A percentile compares a stretch with the other conserved stretches of the same genome.
phyloP scores from a whole-genome alignment of 2,888 invertebrate genomes.

The Gortyna flavago region DNA sequence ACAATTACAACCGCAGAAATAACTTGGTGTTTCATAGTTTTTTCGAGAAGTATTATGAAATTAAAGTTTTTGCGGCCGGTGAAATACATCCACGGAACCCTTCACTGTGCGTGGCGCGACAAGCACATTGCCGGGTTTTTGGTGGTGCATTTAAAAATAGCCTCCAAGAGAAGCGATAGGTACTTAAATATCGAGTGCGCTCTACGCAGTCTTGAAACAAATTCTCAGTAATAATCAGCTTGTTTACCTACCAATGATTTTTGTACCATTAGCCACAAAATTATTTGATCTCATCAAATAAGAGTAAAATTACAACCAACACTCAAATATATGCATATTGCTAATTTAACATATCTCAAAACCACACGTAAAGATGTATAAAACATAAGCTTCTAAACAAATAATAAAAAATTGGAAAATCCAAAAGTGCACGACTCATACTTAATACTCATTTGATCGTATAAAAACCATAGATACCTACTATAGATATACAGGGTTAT shows the following conservation, averaged over 20 bases:
- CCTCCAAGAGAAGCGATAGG: not conserved
- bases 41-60: not conserved
- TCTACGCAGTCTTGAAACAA: not conserved
- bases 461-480: too few species aligned
- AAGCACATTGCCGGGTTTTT: not conserved
- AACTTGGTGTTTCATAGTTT: not conserved
- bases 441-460: too few species aligned
- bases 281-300: not conserved
- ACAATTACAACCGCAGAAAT: not conserved
- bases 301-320: conserved; percentile 3
- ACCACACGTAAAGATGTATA: not conserved
- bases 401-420: too few species aligned
- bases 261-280: not conserved
- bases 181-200: not conserved
- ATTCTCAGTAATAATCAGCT: conserved; percentile 11
- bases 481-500: too few species aligned
- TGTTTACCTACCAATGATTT: not conserved
- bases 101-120: not conserved
- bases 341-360: not conserved
- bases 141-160: too few species aligned
- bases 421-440: too few species aligned
- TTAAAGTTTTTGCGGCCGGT: not conserved
- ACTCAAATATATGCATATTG: not conserved
- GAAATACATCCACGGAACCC: not conserved
- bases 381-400: too few species aligned